phyloP scores from a whole-genome alignment of 2,113 vertebrate species.

The Chelonoidis abingdonii region DNA sequence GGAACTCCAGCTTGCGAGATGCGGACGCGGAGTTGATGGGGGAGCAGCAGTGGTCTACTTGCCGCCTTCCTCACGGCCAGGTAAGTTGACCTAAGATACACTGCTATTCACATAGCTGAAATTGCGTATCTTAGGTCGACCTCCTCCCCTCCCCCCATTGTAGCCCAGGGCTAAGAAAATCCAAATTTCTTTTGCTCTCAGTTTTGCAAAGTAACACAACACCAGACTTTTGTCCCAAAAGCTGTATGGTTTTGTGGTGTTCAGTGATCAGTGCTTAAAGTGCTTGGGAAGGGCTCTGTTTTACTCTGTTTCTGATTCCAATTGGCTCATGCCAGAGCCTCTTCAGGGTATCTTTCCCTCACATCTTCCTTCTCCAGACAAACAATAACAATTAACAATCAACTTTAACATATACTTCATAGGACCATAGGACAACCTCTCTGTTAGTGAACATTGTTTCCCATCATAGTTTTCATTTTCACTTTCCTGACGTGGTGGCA shows the following conservation, averaged over 20 bases:
- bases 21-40: too few relatives aligned
- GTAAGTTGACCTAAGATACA: too few relatives aligned
- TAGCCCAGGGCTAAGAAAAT: not conserved
- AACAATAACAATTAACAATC: not conserved
- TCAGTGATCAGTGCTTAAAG: not conserved
- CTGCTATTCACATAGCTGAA: too few relatives aligned
- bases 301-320: not conserved
- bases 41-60: too few relatives aligned
- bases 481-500: not conserved
- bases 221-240: not conserved
- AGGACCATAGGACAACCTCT: not conserved
- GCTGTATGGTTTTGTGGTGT: not conserved
- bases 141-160: too few relatives aligned
- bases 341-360: not conserved
- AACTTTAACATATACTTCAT: not conserved
- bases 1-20: too few relatives aligned
- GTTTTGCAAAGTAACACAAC: not conserved
- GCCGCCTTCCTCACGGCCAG: too few relatives aligned
- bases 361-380: not conserved
- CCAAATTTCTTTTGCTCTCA: not conserved
- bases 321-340: not conserved
- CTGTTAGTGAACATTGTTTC: not conserved
- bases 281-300: not conserved
- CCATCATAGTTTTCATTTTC: not conserved
- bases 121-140: too few relatives aligned